phyloP scores from a whole-genome alignment of 2,113 vertebrate genomes.

The Struthio camelus region DNA sequence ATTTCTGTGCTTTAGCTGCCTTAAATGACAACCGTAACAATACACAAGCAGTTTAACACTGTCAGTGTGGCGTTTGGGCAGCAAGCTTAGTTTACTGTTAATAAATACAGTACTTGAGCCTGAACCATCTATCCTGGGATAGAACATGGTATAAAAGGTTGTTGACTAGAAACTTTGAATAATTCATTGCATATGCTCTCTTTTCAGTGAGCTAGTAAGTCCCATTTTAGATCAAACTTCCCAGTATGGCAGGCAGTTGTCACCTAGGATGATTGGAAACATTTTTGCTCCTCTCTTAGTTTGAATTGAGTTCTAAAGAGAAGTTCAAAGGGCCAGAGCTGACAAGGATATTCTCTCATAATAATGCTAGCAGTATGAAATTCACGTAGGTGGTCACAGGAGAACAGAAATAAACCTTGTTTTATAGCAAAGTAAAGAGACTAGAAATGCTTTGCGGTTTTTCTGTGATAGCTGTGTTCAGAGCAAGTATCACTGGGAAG shows the following conservation, averaged over 20 bases:
- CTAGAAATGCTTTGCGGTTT: not conserved
- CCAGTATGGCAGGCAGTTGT: not conserved
- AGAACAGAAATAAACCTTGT: not conserved
- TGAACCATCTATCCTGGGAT: slow-evolving; percentile 41
- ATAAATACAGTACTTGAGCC: slow-evolving; percentile 57
- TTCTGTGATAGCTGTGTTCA: not conserved
- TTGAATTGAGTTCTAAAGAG: not conserved
- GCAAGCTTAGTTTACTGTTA: slow-evolving; percentile 40
- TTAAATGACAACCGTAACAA: slow-evolving; percentile 36
- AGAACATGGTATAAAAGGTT: slow-evolving; percentile 45
- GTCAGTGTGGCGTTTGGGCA: slow-evolving; percentile 45
- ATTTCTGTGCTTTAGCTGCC: slow-evolving; percentile 6
- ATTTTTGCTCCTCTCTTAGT: not conserved
- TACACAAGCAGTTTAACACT: slow-evolving; percentile 36
- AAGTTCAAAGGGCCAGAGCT: slow-evolving; percentile 3
- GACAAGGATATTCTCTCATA: not conserved
- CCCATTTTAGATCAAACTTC: slow-evolving; percentile 29
- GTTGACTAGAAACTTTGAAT: slow-evolving; percentile 54
- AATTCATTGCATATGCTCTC: slow-evolving; percentile 18
- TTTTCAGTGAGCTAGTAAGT: slow-evolving; percentile 15
- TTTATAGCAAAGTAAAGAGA: not conserved
- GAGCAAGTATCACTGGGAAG: rapidly evolving
- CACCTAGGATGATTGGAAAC: not conserved
- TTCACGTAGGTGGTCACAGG: not conserved
- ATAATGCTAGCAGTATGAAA: not conserved